Base-by-base conservation (phyloP, 1,140 invertebrate species). In the Drosophila lini region DNA sequence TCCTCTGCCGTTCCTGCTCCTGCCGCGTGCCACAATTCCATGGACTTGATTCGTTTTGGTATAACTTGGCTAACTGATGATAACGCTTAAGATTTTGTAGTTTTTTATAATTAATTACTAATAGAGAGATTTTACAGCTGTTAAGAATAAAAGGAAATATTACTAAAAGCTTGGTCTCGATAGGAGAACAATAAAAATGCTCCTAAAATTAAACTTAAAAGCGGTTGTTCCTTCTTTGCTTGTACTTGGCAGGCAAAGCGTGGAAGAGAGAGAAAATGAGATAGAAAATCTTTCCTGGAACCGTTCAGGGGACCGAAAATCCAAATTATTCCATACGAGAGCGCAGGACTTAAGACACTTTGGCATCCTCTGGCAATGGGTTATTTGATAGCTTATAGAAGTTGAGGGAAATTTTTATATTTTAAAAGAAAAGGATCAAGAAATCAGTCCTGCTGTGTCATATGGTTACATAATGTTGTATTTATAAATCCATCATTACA, bases 1-100 rank as follows among this genome's bases (percentile, higher is more conserved):
- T n/a, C 34, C 32, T 25, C 11, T 6, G 64, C 19, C 19, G 19
- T 1, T 19, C 19, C 19, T 19, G 19, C 19, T 19, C 19, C 19
- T 19, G 19, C 19, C 19, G 19, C 19, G 19, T 19, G 19, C 42
- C 36, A 50, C 65, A 69, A 57, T 63, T 44, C 36, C 48, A 70
- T 71, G 31, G 68, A 71, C 70, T 71, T 71, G 53, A 59, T 71
- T 71, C 52, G 36, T 70, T 70, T 70, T 41, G 65, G 36, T 70
- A 53, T 32, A 48, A 48, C 65, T 48, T 57, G 28, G 5, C 15
- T 13, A 48, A 22, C 32, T 38, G 16, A 31, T 31, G 16, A 9
- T 8, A 34, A 10, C 3, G 10, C 9, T 15, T 31, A 7, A 8
- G 5, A 31, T 32, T 58, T n/a, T 25, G n/a, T 40, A 13, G 19